Evolutionary conservation across 1,140 invertebrate species (phyloP).

Genomic region (Drosophila kanapiae): DNA sequence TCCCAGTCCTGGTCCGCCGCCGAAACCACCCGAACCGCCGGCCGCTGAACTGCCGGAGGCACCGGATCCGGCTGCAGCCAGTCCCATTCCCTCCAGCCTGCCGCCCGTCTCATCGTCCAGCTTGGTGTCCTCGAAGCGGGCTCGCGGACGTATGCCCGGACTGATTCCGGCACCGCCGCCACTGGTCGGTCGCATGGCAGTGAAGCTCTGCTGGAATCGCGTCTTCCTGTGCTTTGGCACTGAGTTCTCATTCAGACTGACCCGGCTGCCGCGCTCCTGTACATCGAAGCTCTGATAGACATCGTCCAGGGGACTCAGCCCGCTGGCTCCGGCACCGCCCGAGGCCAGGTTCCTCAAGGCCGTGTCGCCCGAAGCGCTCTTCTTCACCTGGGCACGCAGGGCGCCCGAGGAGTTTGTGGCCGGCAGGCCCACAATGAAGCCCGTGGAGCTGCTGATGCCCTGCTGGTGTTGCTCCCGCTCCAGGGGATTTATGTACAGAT

Average conservation of each 20-base stretch:
- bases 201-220: slow-evolving; percentile 90
- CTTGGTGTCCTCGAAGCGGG: slow-evolving; percentile 83
- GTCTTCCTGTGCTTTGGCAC: slow-evolving; percentile 94
- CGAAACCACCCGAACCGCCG: slow-evolving; percentile 26
- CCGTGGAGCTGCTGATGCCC: slow-evolving; percentile 72
- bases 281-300: slow-evolving; percentile 86
- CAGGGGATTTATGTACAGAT: slow-evolving; percentile 96
- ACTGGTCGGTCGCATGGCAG: slow-evolving; percentile 54
- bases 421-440: slow-evolving; percentile 77
- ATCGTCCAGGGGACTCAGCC: slow-evolving; percentile 86
- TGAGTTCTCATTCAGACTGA: slow-evolving; percentile 89
- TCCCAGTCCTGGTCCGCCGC: slow-evolving; percentile 17
- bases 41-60: slow-evolving; percentile 16
- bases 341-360: slow-evolving; percentile 86
- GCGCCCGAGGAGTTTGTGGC: slow-evolving; percentile 58
- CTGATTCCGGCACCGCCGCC: slow-evolving; percentile 17
- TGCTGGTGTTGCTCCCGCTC: slow-evolving; percentile 87
- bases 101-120: slow-evolving; percentile 86
- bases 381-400: slow-evolving; percentile 87
- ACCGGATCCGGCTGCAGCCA: slow-evolving; percentile 2
- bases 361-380: slow-evolving; percentile 92
- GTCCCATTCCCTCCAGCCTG: slow-evolving; percentile 52
- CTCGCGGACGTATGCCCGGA: slow-evolving; percentile 49
- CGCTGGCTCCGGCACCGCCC: slow-evolving; percentile 57
- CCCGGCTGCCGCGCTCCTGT: slow-evolving; percentile 87